A percentile compares a stretch with the other conserved stretches of the same genome.
These are phyloP conservation scores for Anguilla rostrata DNA, from an alignment of 2,113 vertebrate species.

Conservation along the genomic window DNA sequence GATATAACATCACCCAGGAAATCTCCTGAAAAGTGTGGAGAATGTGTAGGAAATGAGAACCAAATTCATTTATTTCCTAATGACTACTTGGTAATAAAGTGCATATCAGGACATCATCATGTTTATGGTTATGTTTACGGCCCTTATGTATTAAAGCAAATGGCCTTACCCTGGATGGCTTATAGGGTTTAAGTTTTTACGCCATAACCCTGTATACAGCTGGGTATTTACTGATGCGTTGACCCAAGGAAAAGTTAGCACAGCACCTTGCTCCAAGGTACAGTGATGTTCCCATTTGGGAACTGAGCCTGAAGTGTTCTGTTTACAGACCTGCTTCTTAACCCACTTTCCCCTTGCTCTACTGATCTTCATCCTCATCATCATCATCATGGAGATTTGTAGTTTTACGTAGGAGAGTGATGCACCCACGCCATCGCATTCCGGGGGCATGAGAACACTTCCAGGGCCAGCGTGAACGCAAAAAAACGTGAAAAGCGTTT, in stretches of 20 bases:
- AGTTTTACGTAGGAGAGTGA: background rate
- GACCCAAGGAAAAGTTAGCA: background rate
- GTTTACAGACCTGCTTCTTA: background rate
- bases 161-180: too few relatives aligned
- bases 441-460: background rate
- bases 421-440: background rate
- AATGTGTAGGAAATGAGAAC: too few relatives aligned
- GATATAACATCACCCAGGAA: too few relatives aligned
- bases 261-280: background rate
- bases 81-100: too few relatives aligned
- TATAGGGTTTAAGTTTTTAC: background rate
- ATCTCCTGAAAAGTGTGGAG: too few relatives aligned
- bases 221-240: background rate
- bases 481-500: background rate
- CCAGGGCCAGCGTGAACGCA: background rate
- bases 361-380: background rate
- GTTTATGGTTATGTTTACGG: too few relatives aligned
- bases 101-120: too few relatives aligned
- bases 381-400: background rate
- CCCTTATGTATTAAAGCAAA: too few relatives aligned
- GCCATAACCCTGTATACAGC: background rate
- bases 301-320: background rate
- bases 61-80: too few relatives aligned
- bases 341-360: background rate
- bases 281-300: background rate